Conservation (phyloP, 1,140 invertebrate genomes). For the Chironomus striatipennis region DNA sequence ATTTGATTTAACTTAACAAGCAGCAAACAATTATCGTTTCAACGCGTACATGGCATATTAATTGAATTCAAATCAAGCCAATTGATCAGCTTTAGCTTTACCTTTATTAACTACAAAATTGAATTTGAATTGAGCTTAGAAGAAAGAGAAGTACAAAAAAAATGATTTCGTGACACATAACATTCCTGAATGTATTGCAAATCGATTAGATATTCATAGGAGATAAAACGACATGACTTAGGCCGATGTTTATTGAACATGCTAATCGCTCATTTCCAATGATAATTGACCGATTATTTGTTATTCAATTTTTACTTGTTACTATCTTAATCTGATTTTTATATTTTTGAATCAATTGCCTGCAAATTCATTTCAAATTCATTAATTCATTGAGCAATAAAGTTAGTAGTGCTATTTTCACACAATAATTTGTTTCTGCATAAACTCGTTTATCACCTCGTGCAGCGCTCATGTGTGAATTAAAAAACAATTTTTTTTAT, state of each 20-base stretch:
- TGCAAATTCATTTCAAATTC: too few species aligned
- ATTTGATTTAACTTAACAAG: not conserved
- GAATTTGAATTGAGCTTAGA: not conserved
- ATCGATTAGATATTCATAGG: not conserved
- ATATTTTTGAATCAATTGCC: too few species aligned
- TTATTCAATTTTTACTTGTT: too few species aligned
- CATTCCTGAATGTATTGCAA: not conserved
- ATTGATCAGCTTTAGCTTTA: not conserved
- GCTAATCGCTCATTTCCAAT: not conserved
- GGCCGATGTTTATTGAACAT: not conserved
- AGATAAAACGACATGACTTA: not conserved
- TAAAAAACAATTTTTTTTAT: too few species aligned
- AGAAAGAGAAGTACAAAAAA: not conserved
- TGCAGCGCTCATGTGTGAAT: not conserved
- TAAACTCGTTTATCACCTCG: not conserved
- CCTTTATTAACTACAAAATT: not conserved
- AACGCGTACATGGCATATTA: not conserved
- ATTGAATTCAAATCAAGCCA: conserved; percentile 2
- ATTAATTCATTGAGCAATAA: too few species aligned
- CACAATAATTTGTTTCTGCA: not conserved
- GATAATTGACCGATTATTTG: too few species aligned
- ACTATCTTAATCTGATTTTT: too few species aligned
- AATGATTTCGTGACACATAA: not conserved
- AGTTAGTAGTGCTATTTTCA: too few species aligned
- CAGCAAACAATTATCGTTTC: conserved; percentile 1